Evolutionary conservation across 2,888 invertebrate species (phyloP).

Genomic region (Baronia brevicornis): DNA sequence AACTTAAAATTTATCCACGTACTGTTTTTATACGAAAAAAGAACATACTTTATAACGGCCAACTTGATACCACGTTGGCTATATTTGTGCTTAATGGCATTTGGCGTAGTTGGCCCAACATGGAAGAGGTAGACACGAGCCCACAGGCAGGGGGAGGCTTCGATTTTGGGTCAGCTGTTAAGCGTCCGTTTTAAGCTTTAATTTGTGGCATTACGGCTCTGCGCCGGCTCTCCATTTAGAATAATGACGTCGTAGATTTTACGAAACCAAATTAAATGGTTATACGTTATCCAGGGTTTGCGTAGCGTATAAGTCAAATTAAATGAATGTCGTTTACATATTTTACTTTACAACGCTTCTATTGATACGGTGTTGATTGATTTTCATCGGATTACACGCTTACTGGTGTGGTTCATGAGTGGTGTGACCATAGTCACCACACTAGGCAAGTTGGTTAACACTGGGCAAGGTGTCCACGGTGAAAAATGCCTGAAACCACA

Average conservation of each 20-base stretch:
- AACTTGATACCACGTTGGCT: no score
- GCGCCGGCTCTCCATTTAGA: slow-evolving; percentile 61
- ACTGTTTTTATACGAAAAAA: no score
- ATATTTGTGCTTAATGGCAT: no score
- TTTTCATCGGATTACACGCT: no score
- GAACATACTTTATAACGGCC: no score
- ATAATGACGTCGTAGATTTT: slow-evolving; percentile 62
- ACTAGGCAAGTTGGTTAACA: no score
- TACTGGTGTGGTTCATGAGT: no score
- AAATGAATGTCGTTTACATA: neutral
- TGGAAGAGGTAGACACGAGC: slow-evolving; percentile 18
- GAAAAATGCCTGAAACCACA: no score
- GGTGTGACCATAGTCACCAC: no score
- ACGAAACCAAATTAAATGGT: slow-evolving; percentile 43
- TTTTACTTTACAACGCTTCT: neutral
- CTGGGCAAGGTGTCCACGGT: no score
- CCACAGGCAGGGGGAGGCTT: slow-evolving; percentile 50
- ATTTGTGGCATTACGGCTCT: slow-evolving; percentile 70
- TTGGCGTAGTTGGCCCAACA: slow-evolving; percentile 7
- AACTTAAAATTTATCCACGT: no score
- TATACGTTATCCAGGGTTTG: slow-evolving; percentile 48
- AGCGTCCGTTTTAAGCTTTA: slow-evolving; percentile 74
- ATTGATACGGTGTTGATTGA: no score
- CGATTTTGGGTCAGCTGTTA: slow-evolving; percentile 75
- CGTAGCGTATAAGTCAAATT: slow-evolving; percentile 17